phyloP scores from a whole-genome alignment of 2,797 vertebrate species.

The Anomalospiza imberbis region DNA sequence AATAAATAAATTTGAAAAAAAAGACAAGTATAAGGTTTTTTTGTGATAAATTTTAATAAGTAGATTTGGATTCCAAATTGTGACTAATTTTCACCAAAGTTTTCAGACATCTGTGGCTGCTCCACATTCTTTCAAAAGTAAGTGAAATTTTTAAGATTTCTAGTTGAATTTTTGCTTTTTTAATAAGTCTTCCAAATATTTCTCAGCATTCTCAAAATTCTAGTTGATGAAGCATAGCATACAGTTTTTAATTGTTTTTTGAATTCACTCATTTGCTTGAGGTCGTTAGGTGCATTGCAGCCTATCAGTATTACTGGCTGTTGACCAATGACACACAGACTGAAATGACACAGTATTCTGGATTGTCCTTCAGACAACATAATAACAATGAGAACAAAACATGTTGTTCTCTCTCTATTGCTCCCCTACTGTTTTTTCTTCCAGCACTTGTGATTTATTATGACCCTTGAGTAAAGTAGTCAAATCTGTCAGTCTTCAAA shows the following conservation, averaged over 20 bases:
- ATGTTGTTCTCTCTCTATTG: conserved; percentile 19
- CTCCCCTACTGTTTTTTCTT: conserved; percentile 4
- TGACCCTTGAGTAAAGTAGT: conserved; percentile 2
- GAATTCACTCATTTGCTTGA: not conserved
- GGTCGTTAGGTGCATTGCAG: not conserved
- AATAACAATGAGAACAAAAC: not conserved
- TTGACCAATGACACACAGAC: conserved; percentile 30
- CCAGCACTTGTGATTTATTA: conserved; percentile 16
- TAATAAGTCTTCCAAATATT: not conserved
- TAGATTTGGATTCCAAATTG: not conserved
- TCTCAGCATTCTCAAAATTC: not conserved
- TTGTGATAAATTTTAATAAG: not conserved
- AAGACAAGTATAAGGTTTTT: not conserved
- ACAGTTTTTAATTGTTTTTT: not conserved
- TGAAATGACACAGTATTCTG: not conserved
- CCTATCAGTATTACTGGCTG: conserved; percentile 5
- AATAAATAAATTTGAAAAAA: not conserved
- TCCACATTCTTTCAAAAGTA: not conserved
- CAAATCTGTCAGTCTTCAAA: conserved; percentile 24
- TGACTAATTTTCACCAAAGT: not conserved
- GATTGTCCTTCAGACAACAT: conserved; percentile 12
- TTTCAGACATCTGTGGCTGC: not conserved
- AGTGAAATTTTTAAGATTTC: not conserved
- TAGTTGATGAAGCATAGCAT: not conserved
- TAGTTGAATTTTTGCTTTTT: not conserved